phyloP scores from a whole-genome alignment of 1,140 invertebrate species.

The Diorhabda elongata region DNA sequence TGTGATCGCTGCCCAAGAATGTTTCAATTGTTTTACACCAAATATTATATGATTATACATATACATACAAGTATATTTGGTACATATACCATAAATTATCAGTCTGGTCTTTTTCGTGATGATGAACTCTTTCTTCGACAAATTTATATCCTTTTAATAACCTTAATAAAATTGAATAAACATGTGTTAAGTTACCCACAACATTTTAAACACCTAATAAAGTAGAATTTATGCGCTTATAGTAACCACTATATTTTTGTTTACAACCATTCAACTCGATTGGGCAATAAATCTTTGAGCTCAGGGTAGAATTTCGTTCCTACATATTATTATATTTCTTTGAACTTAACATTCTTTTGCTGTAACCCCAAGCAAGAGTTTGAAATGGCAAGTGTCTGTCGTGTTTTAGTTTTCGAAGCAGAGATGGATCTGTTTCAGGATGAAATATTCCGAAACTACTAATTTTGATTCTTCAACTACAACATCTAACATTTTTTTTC shows the following conservation, averaged over 20 bases:
- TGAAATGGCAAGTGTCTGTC: neutral
- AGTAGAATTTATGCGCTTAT: constrained; percentile 41
- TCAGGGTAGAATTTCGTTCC: constrained; percentile 19
- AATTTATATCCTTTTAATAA: neutral
- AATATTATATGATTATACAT: no score
- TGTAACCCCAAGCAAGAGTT: constrained; percentile 6
- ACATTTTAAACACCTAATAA: constrained; percentile 36
- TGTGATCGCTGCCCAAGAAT: no score
- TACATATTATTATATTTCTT: constrained; percentile 7
- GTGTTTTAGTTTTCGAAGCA: neutral
- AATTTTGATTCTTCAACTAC: no score
- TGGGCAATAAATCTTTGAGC: constrained; percentile 40
- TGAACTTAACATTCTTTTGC: constrained; percentile 4
- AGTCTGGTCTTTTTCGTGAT: no score
- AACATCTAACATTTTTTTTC: no score
- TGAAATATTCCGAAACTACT: no score
- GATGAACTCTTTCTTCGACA: neutral
- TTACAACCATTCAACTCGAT: constrained; percentile 38
- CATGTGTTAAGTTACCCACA: constrained; percentile 25
- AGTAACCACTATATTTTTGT: constrained; percentile 41
- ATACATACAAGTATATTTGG: no score
- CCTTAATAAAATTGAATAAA: constrained; percentile 12
- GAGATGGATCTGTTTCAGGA: neutral
- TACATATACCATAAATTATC: no score
- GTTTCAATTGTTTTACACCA: no score